A percentile compares a stretch with the other conserved stretches of the same genome.
phyloP scores from a whole-genome alignment of 2,797 vertebrate genomes.

The Sebastes steindachneri region DNA sequence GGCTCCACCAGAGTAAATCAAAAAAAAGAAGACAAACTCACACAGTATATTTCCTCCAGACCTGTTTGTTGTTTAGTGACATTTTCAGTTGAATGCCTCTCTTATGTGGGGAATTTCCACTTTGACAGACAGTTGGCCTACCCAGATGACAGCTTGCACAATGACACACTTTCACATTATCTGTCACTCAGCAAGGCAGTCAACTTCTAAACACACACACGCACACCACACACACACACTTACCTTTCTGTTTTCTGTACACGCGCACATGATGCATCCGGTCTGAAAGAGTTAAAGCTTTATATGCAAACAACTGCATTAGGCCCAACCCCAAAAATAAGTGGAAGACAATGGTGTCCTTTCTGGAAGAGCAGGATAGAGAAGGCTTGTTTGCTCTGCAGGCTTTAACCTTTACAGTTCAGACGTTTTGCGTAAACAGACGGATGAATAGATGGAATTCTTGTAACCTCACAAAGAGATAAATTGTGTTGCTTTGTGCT shows the following conservation, averaged over 20 bases:
- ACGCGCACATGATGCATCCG: neutral
- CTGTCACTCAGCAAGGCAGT: conserved; percentile 71
- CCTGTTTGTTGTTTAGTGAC: conserved; percentile 76
- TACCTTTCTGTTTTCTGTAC: conserved; percentile 22
- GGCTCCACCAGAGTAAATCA: conserved; percentile 52
- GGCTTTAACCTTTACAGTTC: neutral
- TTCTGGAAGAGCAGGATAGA: conserved; percentile 15
- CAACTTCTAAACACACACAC: conserved; percentile 51
- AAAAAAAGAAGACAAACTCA: conserved; percentile 39
- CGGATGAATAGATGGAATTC: neutral
- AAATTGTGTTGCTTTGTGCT: neutral
- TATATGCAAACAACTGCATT: conserved; percentile 11
- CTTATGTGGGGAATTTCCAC: conserved; percentile 76
- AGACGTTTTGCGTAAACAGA: neutral
- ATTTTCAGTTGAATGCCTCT: conserved; percentile 76
- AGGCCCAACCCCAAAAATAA: neutral
- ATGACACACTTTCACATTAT: conserved; percentile 77
- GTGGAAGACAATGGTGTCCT: conserved; percentile 9
- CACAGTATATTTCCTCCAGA: conserved; percentile 48
- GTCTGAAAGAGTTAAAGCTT: conserved; percentile 15
- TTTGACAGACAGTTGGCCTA: conserved; percentile 77
- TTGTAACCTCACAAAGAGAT: neutral
- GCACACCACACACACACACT: neutral
- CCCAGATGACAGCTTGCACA: conserved; percentile 76
- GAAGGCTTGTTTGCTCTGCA: conserved; percentile 13